Conservation (phyloP, 2,797 vertebrate species). For the Podarcis lilfordi region DNA sequence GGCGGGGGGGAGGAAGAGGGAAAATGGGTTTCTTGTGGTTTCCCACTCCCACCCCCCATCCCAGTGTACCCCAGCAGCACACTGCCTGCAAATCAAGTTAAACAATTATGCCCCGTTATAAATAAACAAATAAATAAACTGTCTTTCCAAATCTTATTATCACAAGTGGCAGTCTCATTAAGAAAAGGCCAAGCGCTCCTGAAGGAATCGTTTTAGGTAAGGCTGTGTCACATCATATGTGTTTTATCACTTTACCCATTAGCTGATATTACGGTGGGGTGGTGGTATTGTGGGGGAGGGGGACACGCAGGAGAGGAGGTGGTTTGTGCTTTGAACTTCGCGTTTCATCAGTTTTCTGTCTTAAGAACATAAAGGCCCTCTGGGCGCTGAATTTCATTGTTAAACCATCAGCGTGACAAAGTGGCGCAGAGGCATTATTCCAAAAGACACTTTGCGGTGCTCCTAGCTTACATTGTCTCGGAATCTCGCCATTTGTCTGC, state of each 20-base stretch:
- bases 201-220: constrained; percentile 35
- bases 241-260: constrained; percentile 43
- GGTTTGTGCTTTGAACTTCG: background rate
- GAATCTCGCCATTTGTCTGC: background rate
- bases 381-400: constrained; percentile 17
- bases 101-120: constrained; percentile 28
- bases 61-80: background rate
- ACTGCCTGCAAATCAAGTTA: constrained; percentile 35
- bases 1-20: no score
- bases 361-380: constrained; percentile 21
- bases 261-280: background rate
- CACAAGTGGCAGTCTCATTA: constrained; percentile 25
- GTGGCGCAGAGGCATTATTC: background rate
- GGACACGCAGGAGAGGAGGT: background rate
- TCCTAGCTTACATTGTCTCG: accelerated
- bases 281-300: no score
- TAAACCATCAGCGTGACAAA: constrained; percentile 32
- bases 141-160: constrained; percentile 34
- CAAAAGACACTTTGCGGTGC: background rate
- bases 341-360: constrained; percentile 7
- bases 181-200: constrained; percentile 37
- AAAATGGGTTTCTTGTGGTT: background rate
- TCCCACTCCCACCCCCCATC: accelerated
- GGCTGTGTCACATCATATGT: background rate
- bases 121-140: constrained; percentile 55